These are phyloP conservation scores for Tilapia sparmanii DNA, from an alignment of 2,113 vertebrate species.

Conservation along the genomic window DNA sequence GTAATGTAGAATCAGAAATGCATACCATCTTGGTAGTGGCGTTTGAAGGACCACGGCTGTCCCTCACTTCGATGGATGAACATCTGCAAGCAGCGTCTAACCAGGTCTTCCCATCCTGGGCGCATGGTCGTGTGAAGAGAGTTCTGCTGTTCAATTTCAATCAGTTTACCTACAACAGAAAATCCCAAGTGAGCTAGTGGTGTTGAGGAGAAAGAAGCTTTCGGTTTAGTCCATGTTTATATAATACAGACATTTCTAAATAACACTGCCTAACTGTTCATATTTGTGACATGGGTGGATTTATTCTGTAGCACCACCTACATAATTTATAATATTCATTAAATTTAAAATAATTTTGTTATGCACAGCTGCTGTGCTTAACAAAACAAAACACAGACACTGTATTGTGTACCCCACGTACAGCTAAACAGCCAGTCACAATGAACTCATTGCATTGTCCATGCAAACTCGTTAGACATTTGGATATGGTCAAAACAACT, in stretches of 20 bases:
- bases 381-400: not conserved
- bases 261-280: not conserved
- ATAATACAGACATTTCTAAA: not conserved
- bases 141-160: constrained; percentile 89
- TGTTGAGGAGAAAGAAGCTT: not conserved
- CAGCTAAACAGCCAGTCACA: not conserved
- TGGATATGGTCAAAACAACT: not conserved
- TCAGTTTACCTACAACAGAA: constrained; percentile 82
- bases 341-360: not conserved
- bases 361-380: not conserved
- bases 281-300: not conserved
- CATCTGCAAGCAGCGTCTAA: constrained; percentile 92
- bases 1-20: not conserved
- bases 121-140: constrained; percentile 90
- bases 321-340: not conserved
- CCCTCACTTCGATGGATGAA: constrained; percentile 90
- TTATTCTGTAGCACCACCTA: not conserved
- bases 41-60: constrained; percentile 92
- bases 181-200: not conserved
- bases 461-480: not conserved
- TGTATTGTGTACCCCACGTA: not conserved
- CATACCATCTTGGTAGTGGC: constrained; percentile 93
- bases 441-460: not conserved
- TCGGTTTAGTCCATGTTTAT: not conserved
- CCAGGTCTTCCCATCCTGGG: constrained; percentile 92